A percentile compares a stretch with the other conserved stretches of the same genome.
phyloP scores from a whole-genome alignment of 2,113 vertebrate species.

The Petrocephalus microphthalmus region DNA sequence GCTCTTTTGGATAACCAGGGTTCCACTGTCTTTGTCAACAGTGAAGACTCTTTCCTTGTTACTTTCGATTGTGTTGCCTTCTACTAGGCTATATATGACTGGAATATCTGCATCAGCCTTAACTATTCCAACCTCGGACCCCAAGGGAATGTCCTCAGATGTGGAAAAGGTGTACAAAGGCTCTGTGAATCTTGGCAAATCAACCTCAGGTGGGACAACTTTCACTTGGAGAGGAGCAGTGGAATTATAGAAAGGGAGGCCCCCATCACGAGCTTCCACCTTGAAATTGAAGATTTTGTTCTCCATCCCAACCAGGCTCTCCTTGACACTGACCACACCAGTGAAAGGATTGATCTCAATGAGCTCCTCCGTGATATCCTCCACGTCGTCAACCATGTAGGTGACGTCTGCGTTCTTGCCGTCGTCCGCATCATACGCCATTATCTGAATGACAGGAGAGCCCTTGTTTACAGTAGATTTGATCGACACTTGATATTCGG shows the following conservation, averaged over 20 bases:
- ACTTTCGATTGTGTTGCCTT: constrained; percentile 87
- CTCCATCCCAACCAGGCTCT: constrained; percentile 81
- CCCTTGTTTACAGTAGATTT: constrained; percentile 85
- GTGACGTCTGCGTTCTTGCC: constrained; percentile 91
- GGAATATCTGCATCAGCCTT: constrained; percentile 79
- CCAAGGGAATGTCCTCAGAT: constrained; percentile 79
- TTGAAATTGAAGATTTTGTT: constrained; percentile 85
- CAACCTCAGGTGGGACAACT: constrained; percentile 79
- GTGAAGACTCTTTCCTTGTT: constrained; percentile 83
- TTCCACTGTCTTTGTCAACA: constrained; percentile 76
- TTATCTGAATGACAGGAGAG: constrained; percentile 79
- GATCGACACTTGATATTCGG: constrained; percentile 81
- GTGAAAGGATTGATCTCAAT: constrained; percentile 87
- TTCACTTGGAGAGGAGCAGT: constrained; percentile 79
- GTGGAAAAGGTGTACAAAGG: constrained; percentile 89
- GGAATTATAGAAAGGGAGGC: constrained; percentile 81
- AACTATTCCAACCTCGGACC: constrained; percentile 82
- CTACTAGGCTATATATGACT: constrained; percentile 88
- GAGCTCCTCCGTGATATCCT: constrained; percentile 71
- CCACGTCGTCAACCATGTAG: constrained; percentile 77
- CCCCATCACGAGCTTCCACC: constrained; percentile 86
- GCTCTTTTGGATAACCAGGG: constrained; percentile 75
- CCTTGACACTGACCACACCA: constrained; percentile 80
- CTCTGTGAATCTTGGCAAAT: constrained; percentile 87
- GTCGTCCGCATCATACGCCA: constrained; percentile 92